A percentile compares a stretch with the other conserved stretches of the same genome.
These are phyloP conservation scores for Sisyra terminalis DNA, from an alignment of 2,888 invertebrate genomes.

Conservation along the genomic window DNA sequence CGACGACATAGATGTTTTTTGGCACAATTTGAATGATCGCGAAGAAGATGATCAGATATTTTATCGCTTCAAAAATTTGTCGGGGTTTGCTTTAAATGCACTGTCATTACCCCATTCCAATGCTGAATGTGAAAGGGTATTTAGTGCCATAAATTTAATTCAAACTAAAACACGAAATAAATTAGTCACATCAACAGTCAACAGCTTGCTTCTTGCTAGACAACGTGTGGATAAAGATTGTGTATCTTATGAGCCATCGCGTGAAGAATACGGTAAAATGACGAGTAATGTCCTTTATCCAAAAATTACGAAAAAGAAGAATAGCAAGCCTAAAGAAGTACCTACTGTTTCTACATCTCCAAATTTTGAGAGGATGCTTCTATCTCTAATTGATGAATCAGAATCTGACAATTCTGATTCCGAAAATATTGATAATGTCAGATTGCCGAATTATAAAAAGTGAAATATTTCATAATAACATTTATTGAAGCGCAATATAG, in stretches of 20 bases:
- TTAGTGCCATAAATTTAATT: conserved; percentile 3
- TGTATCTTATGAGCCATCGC: background rate
- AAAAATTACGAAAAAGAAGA: too few relatives aligned
- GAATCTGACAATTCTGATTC: too few relatives aligned
- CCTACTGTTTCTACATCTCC: too few relatives aligned
- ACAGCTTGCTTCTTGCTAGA: background rate
- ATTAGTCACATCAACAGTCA: background rate
- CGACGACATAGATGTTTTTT: background rate
- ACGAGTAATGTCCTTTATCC: background rate
- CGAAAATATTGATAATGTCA: too few relatives aligned
- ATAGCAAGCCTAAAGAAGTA: too few relatives aligned
- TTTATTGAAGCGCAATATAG: too few relatives aligned
- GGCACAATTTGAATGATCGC: background rate
- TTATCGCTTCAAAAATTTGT: background rate
- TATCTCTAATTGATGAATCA: too few relatives aligned
- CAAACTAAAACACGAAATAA: conserved; percentile 1
- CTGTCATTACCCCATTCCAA: background rate
- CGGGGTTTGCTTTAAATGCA: background rate
- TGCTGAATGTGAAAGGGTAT: background rate
- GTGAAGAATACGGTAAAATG: background rate
- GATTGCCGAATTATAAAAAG: too few relatives aligned
- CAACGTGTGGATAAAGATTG: background rate
- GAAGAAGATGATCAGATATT: background rate
- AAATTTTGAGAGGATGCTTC: too few relatives aligned
- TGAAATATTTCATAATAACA: too few relatives aligned